Conservation (phyloP, 2,797 vertebrate genomes). For the Chaunax sp. region DNA sequence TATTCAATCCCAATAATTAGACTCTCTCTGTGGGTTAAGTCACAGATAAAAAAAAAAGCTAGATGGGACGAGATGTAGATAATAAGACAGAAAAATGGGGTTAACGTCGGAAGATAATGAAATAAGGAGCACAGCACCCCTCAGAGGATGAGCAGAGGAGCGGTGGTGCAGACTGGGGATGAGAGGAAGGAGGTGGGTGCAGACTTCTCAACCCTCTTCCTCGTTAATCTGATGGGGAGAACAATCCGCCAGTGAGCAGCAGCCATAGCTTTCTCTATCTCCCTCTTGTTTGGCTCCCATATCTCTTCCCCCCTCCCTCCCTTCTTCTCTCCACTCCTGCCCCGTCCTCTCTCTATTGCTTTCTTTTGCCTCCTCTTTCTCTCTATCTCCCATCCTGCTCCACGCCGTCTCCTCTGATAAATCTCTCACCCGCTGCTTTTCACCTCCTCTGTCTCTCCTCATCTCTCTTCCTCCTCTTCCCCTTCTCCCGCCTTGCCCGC, state of each 20-base stretch:
- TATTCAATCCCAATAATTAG: slow-evolving; percentile 50
- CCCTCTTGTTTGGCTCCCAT: slow-evolving; percentile 48
- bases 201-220: slow-evolving; percentile 47
- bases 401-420: slow-evolving; percentile 67
- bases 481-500: slow-evolving; percentile 30
- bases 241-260: slow-evolving; percentile 56
- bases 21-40: slow-evolving; percentile 41
- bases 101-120: slow-evolving; percentile 52
- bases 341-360: slow-evolving; percentile 7
- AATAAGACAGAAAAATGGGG: slow-evolving; percentile 26
- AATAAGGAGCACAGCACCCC: slow-evolving; percentile 12
- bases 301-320: slow-evolving; percentile 26
- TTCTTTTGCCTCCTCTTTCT: slow-evolving; percentile 19
- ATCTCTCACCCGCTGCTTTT: slow-evolving; percentile 64
- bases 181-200: not conserved
- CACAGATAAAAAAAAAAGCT: slow-evolving; percentile 5
- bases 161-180: not conserved
- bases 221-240: slow-evolving; percentile 53
- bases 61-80: slow-evolving; percentile 4
- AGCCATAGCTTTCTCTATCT: slow-evolving; percentile 55
- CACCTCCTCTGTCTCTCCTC: slow-evolving; percentile 58
- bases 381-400: slow-evolving; percentile 47
- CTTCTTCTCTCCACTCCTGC: slow-evolving; percentile 15
- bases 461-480: slow-evolving; percentile 30
- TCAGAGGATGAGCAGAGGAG: slow-evolving; percentile 12